phyloP scores from a whole-genome alignment of 2,113 vertebrate genomes.

The Prionailurus viverrinus region DNA sequence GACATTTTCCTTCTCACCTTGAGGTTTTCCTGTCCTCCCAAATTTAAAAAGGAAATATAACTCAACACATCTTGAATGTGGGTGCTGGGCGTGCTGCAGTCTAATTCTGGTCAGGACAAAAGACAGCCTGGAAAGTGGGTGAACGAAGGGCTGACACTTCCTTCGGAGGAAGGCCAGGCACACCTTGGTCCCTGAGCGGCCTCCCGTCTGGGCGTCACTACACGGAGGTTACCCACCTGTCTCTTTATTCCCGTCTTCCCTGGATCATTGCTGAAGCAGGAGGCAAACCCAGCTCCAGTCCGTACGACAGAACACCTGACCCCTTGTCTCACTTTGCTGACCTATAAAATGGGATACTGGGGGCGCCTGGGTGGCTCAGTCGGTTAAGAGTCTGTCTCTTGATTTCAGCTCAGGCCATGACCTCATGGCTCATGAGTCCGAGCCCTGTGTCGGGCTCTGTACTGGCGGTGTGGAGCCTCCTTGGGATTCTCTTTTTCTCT shows the following conservation, averaged over 20 bases:
- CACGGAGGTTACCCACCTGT: too few species aligned
- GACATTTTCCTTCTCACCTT: constrained; percentile 73
- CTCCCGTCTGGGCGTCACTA: background rate
- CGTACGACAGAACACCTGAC: background rate
- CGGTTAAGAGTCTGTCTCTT: too few species aligned
- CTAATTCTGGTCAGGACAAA: constrained; percentile 26
- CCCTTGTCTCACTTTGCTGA: background rate
- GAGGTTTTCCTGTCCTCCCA: constrained; percentile 69
- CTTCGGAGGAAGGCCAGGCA: background rate
- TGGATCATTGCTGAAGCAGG: background rate
- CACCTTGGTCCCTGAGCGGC: background rate
- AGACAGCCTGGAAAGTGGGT: background rate
- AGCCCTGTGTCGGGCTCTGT: too few species aligned
- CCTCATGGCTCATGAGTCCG: too few species aligned
- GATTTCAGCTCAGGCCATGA: too few species aligned
- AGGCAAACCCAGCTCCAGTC: background rate
- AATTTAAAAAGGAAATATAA: constrained; percentile 69
- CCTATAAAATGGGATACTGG: background rate
- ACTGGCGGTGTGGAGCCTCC: too few species aligned
- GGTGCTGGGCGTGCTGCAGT: background rate
- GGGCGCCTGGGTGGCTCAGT: too few species aligned
- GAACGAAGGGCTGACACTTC: background rate
- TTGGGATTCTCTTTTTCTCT: too few species aligned
- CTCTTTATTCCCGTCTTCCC: background rate
- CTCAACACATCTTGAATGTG: constrained; percentile 29